Evolutionary conservation across 1,140 invertebrate genomes (phyloP), one percentile per base, ranked within the genome.

Genomic region (Ceratosolen fusciceps): DNA sequence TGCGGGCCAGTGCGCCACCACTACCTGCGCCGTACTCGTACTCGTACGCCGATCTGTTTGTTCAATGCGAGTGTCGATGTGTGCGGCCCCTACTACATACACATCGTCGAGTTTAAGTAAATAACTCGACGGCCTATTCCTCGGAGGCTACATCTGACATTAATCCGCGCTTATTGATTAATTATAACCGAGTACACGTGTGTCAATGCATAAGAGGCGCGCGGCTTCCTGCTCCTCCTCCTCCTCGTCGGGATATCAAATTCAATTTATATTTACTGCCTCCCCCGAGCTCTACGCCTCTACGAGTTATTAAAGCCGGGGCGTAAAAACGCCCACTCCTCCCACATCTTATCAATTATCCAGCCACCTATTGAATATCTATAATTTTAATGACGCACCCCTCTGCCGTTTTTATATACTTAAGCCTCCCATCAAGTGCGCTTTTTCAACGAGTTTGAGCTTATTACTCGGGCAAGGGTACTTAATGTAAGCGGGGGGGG

Each of bases 111-210:
- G 29, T 62, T 34, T 62, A 62, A 34, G 60, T 65, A 37, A 65
- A 62, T 65, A 37, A 65, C 60, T 37, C 5, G 1, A n/a, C n/a
- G n/a, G 16, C 16, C 7, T 65, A 37, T 37, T 8, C 14, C 19
- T 65, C 0, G 1, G 60, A n/a, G 60, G 4, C 8, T 37, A 8
- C 60, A n/a, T 37, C 16, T 37, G 5, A 12, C 14, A 65, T 37
- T 65, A 31, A 60, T 65, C 8, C 60, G 16, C 21, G 29, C 26
- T 62, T 62, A 34, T 62, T 62, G 60, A 62, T 62, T 62, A 62
- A 26, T 34, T 62, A 34, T 34, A 4, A 62, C 7, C 8, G 29
- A 21, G 29, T 62, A 24, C 7, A 26, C 24, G 12, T 26, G 54
- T 56, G 21, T 7, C 54, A 24, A 24, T 26, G 54, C 29, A 62